These are phyloP conservation scores for Austrolebias charrua DNA, from an alignment of 2,797 vertebrate species.

Conservation along the genomic window DNA sequence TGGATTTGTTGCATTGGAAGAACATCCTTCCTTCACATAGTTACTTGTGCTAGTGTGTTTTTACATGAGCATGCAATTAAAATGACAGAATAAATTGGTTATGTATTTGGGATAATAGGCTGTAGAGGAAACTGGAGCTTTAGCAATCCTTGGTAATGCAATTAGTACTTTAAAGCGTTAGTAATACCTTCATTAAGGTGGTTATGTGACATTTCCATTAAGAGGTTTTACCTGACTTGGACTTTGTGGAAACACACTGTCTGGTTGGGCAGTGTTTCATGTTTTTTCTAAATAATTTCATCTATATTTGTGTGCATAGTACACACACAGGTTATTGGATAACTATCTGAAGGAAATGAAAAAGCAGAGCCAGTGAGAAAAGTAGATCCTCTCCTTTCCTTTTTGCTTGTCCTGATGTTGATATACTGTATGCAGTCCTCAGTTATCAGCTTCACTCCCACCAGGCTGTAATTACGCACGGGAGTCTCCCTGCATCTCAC, in stretches of 20 bases:
- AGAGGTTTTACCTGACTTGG: slow-evolving; percentile 39
- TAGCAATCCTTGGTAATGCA: too few relatives aligned
- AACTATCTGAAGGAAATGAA: slow-evolving; percentile 70
- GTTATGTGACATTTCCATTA: too few relatives aligned
- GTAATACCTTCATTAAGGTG: too few relatives aligned
- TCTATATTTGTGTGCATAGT: slow-evolving; percentile 1
- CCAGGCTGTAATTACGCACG: slow-evolving; percentile 74
- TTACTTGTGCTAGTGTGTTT: too few relatives aligned
- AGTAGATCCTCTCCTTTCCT: slow-evolving; percentile 19
- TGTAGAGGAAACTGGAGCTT: too few relatives aligned
- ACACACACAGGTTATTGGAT: slow-evolving; percentile 46
- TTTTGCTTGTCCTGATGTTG: slow-evolving; percentile 39
- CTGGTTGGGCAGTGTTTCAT: slow-evolving; percentile 13
- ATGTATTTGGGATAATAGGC: too few relatives aligned
- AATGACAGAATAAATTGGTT: too few relatives aligned
- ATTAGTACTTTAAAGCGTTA: too few relatives aligned
- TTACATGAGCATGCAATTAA: too few relatives aligned
- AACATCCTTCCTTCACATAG: too few relatives aligned
- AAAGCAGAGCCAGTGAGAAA: slow-evolving; percentile 50
- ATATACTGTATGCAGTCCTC: slow-evolving; percentile 57
- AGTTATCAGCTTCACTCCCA: slow-evolving; percentile 78
- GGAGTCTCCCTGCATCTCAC: slow-evolving; percentile 54
- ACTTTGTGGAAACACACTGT: slow-evolving; percentile 12
- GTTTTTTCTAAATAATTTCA: slow-evolving; percentile 19
- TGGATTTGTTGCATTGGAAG: too few relatives aligned